These are phyloP conservation scores for Gila robusta DNA, from an alignment of 2,797 vertebrate genomes.

Conservation along the genomic window DNA sequence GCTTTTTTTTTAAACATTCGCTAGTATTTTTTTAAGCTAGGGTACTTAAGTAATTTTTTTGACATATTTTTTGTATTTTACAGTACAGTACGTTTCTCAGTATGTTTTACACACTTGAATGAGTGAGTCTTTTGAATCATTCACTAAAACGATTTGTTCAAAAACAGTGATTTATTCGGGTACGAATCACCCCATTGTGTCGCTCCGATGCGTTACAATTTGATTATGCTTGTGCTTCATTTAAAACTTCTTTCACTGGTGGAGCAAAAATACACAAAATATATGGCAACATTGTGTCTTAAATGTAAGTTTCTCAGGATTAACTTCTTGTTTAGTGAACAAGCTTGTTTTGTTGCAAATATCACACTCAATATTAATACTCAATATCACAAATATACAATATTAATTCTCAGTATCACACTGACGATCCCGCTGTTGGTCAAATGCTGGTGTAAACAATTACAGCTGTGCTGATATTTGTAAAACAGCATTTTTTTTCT, in stretches of 20 bases:
- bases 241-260: background rate
- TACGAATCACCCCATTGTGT: background rate
- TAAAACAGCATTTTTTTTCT: background rate
- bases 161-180: background rate
- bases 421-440: background rate
- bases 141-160: background rate
- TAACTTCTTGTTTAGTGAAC: background rate
- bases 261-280: background rate
- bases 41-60: background rate
- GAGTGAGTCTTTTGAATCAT: background rate
- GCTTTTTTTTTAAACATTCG: background rate
- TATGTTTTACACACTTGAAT: background rate
- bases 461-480: background rate
- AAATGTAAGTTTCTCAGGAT: background rate
- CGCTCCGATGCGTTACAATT: background rate
- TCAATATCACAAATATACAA: too few species aligned
- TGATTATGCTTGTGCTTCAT: background rate
- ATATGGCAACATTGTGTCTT: background rate
- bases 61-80: background rate
- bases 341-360: background rate
- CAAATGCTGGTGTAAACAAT: background rate
- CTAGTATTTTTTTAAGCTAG: background rate
- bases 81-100: background rate
- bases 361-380: background rate
- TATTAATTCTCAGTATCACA: background rate